These are phyloP conservation scores for Macroglossus sobrinus DNA, from an alignment of 2,113 vertebrate genomes.

Conservation along the genomic window DNA sequence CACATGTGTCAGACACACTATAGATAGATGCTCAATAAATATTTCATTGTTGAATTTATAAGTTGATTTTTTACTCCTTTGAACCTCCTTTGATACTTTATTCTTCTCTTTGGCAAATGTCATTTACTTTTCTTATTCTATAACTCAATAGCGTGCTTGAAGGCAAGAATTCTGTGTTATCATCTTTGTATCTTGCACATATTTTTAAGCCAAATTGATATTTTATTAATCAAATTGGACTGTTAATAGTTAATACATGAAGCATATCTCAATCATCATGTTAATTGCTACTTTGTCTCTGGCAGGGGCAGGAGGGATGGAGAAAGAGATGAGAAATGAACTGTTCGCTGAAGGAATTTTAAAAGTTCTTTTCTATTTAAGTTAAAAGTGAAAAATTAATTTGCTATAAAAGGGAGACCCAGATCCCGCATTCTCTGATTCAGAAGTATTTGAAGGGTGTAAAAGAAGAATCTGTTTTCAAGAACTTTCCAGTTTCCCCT, in stretches of 20 bases:
- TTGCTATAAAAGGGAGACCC: constrained; percentile 35
- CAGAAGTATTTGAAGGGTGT: constrained; percentile 56
- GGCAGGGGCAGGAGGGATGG: neutral
- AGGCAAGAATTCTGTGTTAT: neutral
- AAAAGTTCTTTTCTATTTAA: constrained; percentile 52
- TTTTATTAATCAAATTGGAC: neutral
- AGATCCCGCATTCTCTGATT: constrained; percentile 46
- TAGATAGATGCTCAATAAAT: neutral
- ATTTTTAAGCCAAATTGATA: constrained; percentile 35
- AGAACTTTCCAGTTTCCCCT: constrained; percentile 67
- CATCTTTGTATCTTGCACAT: neutral
- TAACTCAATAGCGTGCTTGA: neutral
- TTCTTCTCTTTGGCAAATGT: neutral
- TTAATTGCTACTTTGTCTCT: constrained; percentile 50
- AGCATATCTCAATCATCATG: constrained; percentile 38
- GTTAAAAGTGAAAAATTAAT: constrained; percentile 66
- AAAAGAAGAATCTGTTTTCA: constrained; percentile 65
- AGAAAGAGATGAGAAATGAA: neutral
- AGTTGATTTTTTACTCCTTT: neutral
- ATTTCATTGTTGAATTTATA: neutral
- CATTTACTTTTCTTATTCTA: constrained; percentile 12
- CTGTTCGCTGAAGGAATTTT: constrained; percentile 20
- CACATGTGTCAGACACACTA: neutral
- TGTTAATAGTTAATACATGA: constrained; percentile 43
- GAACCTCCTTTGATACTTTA: neutral